These are phyloP conservation scores for Catocala sponsa DNA, from an alignment of 2,888 invertebrate species.

Conservation along the genomic window DNA sequence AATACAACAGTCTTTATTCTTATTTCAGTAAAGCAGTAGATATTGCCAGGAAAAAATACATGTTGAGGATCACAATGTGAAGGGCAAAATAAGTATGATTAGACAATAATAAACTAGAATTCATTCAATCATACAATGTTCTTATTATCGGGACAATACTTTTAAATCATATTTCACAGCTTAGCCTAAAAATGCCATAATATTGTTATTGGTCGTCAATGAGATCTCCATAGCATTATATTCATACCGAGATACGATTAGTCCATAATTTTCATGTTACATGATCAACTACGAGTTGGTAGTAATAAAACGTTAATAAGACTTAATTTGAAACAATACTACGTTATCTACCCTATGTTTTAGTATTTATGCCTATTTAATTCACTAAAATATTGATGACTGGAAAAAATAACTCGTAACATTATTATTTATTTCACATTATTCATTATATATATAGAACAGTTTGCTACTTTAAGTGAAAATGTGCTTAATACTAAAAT, in stretches of 20 bases:
- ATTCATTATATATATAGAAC: conserved; percentile 48
- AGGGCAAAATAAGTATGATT: conserved; percentile 68
- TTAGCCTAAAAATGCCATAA: conserved; percentile 86
- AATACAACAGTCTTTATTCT: conserved; percentile 88
- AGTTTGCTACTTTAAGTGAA: conserved; percentile 54
- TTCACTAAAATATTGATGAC: conserved; percentile 65
- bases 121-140: conserved; percentile 52
- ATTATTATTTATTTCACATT: conserved; percentile 55
- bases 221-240: conserved; percentile 86
- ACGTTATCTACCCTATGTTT: conserved; percentile 75
- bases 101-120: conserved; percentile 60
- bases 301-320: conserved; percentile 74
- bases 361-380: conserved; percentile 67
- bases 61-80: conserved; percentile 72
- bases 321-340: conserved; percentile 78
- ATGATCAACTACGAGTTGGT: conserved; percentile 73
- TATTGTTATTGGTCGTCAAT: conserved; percentile 87
- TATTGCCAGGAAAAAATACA: conserved; percentile 73
- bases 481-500: conserved; percentile 69
- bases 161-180: conserved; percentile 66
- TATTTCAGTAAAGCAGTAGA: conserved; percentile 85
- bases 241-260: conserved; percentile 77
- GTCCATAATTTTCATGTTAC: conserved; percentile 74
- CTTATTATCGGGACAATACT: conserved; percentile 65
- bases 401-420: conserved; percentile 60